Conservation (phyloP, 2,113 vertebrate species). For the Sciurus niger region DNA sequence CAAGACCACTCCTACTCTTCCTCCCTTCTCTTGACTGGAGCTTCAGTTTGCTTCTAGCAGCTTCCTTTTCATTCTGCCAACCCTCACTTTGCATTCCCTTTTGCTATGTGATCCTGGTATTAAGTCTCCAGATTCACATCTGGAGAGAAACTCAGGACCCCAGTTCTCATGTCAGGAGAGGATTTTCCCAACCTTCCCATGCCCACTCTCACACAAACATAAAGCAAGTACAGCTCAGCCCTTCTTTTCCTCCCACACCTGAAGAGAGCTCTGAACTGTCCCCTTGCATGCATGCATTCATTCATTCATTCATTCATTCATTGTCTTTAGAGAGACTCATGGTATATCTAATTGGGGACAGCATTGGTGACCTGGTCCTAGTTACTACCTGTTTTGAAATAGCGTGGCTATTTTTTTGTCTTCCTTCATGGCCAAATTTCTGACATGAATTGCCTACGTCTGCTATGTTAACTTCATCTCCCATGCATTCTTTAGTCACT, state of each 20-base stretch:
- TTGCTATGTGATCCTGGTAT: background rate
- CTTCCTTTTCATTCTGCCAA: background rate
- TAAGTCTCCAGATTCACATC: slow-evolving; percentile 37
- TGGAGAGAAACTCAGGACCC: background rate
- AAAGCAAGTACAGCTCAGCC: background rate
- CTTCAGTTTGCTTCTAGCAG: slow-evolving; percentile 23
- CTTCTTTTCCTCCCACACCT: background rate
- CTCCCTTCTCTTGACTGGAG: slow-evolving; percentile 14
- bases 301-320: background rate
- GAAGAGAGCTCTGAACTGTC: background rate
- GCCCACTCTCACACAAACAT: background rate
- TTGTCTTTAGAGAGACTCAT: background rate
- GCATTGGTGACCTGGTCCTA: background rate
- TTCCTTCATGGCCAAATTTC: background rate
- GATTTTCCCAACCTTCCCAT: background rate
- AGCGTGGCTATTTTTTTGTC: background rate
- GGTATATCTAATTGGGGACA: background rate
- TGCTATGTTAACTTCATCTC: background rate
- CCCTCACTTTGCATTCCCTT: background rate
- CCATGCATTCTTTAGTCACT: background rate
- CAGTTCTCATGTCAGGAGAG: background rate
- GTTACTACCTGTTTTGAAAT: slow-evolving; percentile 16
- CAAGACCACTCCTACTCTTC: slow-evolving; percentile 57
- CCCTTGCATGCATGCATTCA: background rate
- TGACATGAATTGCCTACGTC: background rate